Conservation (phyloP, 1,140 invertebrate genomes). For the Cyclina sinensis region DNA sequence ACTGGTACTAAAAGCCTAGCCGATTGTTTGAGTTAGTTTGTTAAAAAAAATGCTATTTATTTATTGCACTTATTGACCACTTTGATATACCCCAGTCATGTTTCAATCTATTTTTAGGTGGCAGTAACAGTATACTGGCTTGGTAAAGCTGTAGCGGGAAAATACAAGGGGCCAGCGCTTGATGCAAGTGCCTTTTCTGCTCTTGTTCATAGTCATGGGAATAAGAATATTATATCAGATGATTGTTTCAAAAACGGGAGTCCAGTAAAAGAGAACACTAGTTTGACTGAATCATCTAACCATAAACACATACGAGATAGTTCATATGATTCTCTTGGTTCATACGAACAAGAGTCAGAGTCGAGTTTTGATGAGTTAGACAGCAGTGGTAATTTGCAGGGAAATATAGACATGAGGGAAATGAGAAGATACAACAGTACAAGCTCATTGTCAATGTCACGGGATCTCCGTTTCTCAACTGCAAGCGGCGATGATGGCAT, state of each 20-base stretch:
- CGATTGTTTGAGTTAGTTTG: too few relatives aligned
- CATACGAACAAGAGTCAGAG: slow-evolving; percentile 77
- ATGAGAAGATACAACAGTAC: slow-evolving; percentile 77
- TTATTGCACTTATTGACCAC: too few relatives aligned
- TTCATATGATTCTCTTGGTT: slow-evolving; percentile 81
- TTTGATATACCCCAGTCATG: too few relatives aligned
- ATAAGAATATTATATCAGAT: slow-evolving; percentile 75
- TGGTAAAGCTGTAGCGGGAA: slow-evolving; percentile 72
- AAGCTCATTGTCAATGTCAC: slow-evolving; percentile 65
- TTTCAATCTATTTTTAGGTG: slow-evolving; percentile 78
- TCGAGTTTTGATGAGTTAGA: slow-evolving; percentile 81
- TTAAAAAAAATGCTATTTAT: too few relatives aligned
- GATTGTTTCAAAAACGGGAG: slow-evolving; percentile 71
- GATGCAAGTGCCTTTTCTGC: slow-evolving; percentile 83
- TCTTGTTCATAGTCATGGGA: slow-evolving; percentile 77
- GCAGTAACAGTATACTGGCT: slow-evolving; percentile 84
- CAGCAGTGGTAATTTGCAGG: slow-evolving; percentile 64
- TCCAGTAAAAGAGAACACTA: slow-evolving; percentile 40
- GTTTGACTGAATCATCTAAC: slow-evolving; percentile 17
- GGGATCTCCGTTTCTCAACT: slow-evolving; percentile 35
- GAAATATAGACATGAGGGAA: slow-evolving; percentile 72
- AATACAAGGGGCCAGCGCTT: slow-evolving; percentile 80
- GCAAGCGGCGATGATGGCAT: slow-evolving; percentile 67
- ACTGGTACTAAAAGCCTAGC: background rate
- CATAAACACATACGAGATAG: slow-evolving; percentile 76